phyloP scores from a whole-genome alignment of 1,140 invertebrate genomes.

The Xylocopa sonorina region DNA sequence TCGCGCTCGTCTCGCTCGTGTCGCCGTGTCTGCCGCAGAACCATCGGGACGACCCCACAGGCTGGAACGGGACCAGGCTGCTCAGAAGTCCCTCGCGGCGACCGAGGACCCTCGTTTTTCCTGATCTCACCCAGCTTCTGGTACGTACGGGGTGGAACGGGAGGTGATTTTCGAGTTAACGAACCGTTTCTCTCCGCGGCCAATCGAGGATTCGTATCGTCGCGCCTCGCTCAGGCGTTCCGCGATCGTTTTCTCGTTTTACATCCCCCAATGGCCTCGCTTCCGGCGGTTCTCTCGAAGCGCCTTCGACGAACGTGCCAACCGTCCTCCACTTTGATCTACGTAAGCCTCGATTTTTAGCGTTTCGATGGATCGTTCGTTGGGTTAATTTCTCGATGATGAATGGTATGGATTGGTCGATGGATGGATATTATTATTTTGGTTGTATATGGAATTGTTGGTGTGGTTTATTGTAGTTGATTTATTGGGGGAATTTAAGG shows the following conservation, averaged over 20 bases:
- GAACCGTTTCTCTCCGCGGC: slow-evolving; percentile 14
- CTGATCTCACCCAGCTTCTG: slow-evolving; percentile 68
- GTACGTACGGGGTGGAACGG: slow-evolving; percentile 61
- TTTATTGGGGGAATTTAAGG: too few relatives aligned
- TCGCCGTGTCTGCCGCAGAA: slow-evolving; percentile 18
- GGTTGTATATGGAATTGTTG: too few relatives aligned
- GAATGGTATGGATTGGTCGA: too few relatives aligned
- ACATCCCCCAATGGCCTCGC: too few relatives aligned
- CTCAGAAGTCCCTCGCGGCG: slow-evolving; percentile 46
- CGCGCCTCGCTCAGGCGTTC: slow-evolving; percentile 3
- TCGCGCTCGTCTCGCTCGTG: slow-evolving; percentile 37
- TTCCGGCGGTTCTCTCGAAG: too few relatives aligned
- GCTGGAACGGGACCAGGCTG: slow-evolving; percentile 2
- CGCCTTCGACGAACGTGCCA: too few relatives aligned
- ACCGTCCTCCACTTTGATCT: too few relatives aligned
- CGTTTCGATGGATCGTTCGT: neutral
- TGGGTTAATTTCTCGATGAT: too few relatives aligned
- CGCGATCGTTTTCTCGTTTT: neutral
- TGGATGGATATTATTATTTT: too few relatives aligned
- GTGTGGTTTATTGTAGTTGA: too few relatives aligned
- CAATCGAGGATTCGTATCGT: slow-evolving; percentile 30
- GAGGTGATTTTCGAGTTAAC: slow-evolving; percentile 9
- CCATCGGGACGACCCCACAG: neutral
- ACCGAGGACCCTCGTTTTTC: slow-evolving; percentile 72
- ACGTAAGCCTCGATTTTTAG: too few relatives aligned